These are phyloP conservation scores for Zaprionus bogoriensis DNA, from an alignment of 2,888 invertebrate species.

Conservation along the genomic window DNA sequence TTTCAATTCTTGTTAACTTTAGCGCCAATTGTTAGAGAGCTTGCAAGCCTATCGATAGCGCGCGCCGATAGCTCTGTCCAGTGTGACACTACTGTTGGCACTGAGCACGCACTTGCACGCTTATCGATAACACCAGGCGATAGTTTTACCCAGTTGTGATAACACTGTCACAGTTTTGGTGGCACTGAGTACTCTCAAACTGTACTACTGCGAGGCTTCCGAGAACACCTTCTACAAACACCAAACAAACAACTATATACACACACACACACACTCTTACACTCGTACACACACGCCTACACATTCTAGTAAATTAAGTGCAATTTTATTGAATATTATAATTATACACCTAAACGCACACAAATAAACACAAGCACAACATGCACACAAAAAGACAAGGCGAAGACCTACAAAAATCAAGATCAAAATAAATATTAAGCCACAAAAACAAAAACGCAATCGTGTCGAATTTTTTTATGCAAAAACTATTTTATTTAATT, in stretches of 20 bases:
- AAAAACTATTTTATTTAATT: constrained; percentile 74
- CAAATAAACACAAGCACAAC: constrained; percentile 61
- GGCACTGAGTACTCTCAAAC: constrained; percentile 19
- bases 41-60: constrained; percentile 33
- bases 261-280: constrained; percentile 34
- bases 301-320: constrained; percentile 75
- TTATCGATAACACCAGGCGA: constrained; percentile 57
- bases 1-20: constrained; percentile 38
- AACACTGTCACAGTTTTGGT: constrained; percentile 25
- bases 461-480: constrained; percentile 45
- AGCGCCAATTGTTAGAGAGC: constrained; percentile 50
- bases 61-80: constrained; percentile 29
- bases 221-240: constrained; percentile 40
- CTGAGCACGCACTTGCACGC: constrained; percentile 41
- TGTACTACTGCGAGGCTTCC: constrained; percentile 60
- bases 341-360: constrained; percentile 63
- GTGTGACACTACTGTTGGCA: constrained; percentile 9
- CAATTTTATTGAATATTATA: constrained; percentile 70
- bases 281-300: constrained; percentile 47
- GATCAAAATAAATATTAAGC: constrained; percentile 66
- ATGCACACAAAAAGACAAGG: constrained; percentile 73
- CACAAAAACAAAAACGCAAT: constrained; percentile 15
- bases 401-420: constrained; percentile 60
- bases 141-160: constrained; percentile 21
- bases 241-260: constrained; percentile 30